Evolutionary conservation across 2,113 vertebrate genomes (phyloP).

Genomic region (Bos taurus): ARS-UCD2.0 NC_037336.1:100890501-100891000

Average conservation of each 20-base stretch:
- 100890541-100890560: background rate
- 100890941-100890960: background rate
- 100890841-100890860: background rate
- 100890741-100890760: background rate
- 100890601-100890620: background rate
- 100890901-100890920: accelerated
- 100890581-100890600: background rate
- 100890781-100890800: background rate
- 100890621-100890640: background rate
- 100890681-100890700: accelerated
- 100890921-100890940: background rate
- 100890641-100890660: no score
- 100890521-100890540: background rate
- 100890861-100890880: background rate
- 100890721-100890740: accelerated
- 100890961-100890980: background rate
- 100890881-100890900: background rate
- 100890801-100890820: background rate
- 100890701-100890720: accelerated
- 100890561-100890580: background rate
- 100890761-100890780: background rate
- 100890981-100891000: background rate
- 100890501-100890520: background rate
- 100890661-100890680: background rate
- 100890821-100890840: background rate